Evolutionary conservation across 2,113 vertebrate genomes (phyloP), one percentile per base, ranked within the genome.

Genomic region (Zosterops hypoxanthus): DNA sequence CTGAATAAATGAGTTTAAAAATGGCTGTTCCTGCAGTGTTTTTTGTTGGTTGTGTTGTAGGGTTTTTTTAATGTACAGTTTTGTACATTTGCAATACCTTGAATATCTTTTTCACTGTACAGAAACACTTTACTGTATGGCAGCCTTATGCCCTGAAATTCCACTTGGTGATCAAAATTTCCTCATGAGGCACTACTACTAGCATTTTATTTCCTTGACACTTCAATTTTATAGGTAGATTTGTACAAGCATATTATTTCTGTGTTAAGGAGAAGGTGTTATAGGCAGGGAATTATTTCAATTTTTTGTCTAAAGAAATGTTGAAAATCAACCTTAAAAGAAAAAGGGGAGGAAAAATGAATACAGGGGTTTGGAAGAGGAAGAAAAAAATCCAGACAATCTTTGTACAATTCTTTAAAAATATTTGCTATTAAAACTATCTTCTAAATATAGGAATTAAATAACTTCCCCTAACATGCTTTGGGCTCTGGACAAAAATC

Each of bases 361-460:
- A 13, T 42, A 52, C 2, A 2, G 10, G 14, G 5, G 1, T 7
- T 8, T 11, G 4, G 8, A 5, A 41, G 7, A 29, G 5, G 24
- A 11, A 33, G 34, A 56, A 80, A 31, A 31, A 31, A 23, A 49
- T 34, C 7, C 14, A 72, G 42, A 53, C 16, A 53, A 52, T 3
- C 25, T 80, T 29, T 39, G 10, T 21, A 70, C 9, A 80, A 13
- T 17, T 52, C 15, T 83, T 86, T 3, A 53, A 88, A 88, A 79
- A 19, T 36, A 70, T 39, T 11, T 64, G 17, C 49, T 80, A 66
- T 14, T 34, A 73, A 46, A 4, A 23, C 8, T 23, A 59, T 15
- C 47, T 77, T 81, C 46, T 46, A 66, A 86, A 92, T 8, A 53
- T 0, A 64, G 9, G 50, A 65, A 57, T 77, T 88, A 83, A 57